These are phyloP conservation scores for Brachyptera risi DNA, from an alignment of 2,888 invertebrate genomes.

Conservation along the genomic window DNA sequence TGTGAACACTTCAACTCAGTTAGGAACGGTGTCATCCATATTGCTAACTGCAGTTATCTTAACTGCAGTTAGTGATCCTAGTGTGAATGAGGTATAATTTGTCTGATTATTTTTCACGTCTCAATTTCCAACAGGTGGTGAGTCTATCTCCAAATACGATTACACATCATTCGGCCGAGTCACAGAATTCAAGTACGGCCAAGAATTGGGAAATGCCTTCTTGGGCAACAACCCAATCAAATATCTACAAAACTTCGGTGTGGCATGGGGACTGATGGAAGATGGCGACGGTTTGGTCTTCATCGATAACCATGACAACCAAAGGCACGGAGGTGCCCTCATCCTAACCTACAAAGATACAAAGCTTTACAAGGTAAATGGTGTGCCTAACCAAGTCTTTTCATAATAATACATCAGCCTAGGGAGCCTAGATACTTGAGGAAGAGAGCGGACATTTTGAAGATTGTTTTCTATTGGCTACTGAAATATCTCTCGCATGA, in stretches of 20 bases:
- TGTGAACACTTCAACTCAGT: no score
- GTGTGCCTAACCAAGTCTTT: not conserved
- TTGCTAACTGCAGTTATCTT: no score
- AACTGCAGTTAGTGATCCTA: no score
- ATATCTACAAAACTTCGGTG: conserved; percentile 57
- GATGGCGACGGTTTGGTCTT: conserved; percentile 64
- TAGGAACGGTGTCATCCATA: no score
- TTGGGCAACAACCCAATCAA: conserved; percentile 58
- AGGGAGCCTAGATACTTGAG: not conserved
- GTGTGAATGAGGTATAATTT: no score
- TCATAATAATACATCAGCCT: not conserved
- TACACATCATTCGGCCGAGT: conserved; percentile 54
- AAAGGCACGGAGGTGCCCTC: conserved; percentile 65
- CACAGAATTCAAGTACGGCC: conserved; percentile 68
- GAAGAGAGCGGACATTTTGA: no score
- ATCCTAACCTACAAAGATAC: conserved; percentile 66
- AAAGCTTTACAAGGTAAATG: conserved; percentile 57
- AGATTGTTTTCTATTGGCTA: no score
- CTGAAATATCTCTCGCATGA: no score
- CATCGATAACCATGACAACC: conserved; percentile 90
- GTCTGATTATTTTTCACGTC: not conserved
- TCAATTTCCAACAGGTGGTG: conserved; percentile 41
- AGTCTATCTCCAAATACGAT: conserved; percentile 46
- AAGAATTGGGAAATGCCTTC: conserved; percentile 55
- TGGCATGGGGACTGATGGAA: conserved; percentile 61